Evolutionary conservation across 2,888 invertebrate genomes (phyloP).

Genomic region (Eretmocerus hayati): DNA sequence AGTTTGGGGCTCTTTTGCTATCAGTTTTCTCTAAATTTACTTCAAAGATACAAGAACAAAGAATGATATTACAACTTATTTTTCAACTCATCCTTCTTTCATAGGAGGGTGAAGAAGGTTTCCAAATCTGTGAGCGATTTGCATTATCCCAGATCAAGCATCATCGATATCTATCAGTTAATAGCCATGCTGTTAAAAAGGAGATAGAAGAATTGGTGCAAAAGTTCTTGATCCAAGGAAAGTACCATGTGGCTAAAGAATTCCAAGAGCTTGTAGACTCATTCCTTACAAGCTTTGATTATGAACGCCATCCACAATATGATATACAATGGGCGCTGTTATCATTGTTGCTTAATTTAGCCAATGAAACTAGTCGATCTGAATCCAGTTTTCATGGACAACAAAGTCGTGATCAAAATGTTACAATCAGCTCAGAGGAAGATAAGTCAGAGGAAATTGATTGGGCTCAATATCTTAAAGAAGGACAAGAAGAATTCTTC

Average conservation of each 20-base stretch:
- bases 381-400: slow-evolving; percentile 30
- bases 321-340: slow-evolving; percentile 51
- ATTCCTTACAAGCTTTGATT: slow-evolving; percentile 40
- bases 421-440: slow-evolving; percentile 27
- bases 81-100: not conserved
- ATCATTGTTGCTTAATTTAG: slow-evolving; percentile 46
- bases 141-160: slow-evolving; percentile 46
- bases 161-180: slow-evolving; percentile 47
- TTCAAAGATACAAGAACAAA: too few species aligned
- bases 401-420: slow-evolving; percentile 27
- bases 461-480: slow-evolving; percentile 49
- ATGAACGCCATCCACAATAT: slow-evolving; percentile 42
- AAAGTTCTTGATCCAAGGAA: slow-evolving; percentile 48
- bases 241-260: slow-evolving; percentile 45
- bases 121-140: slow-evolving; percentile 43
- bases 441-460: slow-evolving; percentile 46
- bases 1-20: too few species aligned
- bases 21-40: too few species aligned
- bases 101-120: slow-evolving; percentile 45
- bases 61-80: not conserved
- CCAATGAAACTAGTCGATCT: slow-evolving; percentile 39
- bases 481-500: slow-evolving; percentile 45
- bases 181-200: slow-evolving; percentile 46
- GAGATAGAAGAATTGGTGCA: slow-evolving; percentile 46
- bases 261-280: slow-evolving; percentile 41